These are phyloP conservation scores for Prosopocoilus inquinatus DNA, from an alignment of 2,888 invertebrate genomes.

Conservation along the genomic window DNA sequence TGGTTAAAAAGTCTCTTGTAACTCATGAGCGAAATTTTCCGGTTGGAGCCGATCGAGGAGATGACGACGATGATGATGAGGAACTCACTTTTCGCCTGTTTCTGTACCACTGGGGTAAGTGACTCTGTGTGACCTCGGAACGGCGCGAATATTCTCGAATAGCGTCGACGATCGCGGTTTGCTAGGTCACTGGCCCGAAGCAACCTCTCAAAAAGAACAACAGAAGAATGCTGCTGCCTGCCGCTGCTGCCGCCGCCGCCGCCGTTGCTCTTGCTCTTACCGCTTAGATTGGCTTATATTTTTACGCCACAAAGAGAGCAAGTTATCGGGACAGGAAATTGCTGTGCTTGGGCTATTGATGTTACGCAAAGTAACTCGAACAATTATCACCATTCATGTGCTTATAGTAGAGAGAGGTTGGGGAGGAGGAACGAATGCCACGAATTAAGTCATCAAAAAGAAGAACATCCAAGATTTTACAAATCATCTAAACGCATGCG, in stretches of 20 bases:
- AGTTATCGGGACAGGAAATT: constrained; percentile 34
- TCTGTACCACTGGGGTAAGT: constrained; percentile 61
- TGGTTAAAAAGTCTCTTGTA: constrained; percentile 4
- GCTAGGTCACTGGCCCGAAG: constrained; percentile 50
- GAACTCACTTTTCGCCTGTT: constrained; percentile 42
- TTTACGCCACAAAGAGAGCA: constrained; percentile 31
- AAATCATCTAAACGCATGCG: too few relatives aligned
- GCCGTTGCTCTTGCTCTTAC: constrained; percentile 5
- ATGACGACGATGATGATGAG: constrained; percentile 9
- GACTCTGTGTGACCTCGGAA: constrained; percentile 62
- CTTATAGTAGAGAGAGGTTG: too few relatives aligned
- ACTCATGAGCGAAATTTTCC: constrained; percentile 35
- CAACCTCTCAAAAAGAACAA: constrained; percentile 40
- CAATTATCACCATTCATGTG: not conserved
- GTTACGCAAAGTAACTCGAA: constrained; percentile 5
- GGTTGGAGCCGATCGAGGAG: constrained; percentile 24
- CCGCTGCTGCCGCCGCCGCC: not conserved
- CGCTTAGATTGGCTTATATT: constrained; percentile 32
- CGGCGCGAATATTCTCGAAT: constrained; percentile 39
- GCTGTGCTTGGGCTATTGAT: too few relatives aligned
- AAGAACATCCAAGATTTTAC: too few relatives aligned
- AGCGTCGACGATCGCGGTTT: constrained; percentile 32
- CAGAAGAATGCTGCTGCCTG: constrained; percentile 15
- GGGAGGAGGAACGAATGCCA: too few relatives aligned
- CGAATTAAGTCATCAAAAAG: too few relatives aligned